These are phyloP conservation scores for Sinohyriopsis cumingii DNA, from an alignment of 2,888 invertebrate genomes.

Conservation along the genomic window DNA sequence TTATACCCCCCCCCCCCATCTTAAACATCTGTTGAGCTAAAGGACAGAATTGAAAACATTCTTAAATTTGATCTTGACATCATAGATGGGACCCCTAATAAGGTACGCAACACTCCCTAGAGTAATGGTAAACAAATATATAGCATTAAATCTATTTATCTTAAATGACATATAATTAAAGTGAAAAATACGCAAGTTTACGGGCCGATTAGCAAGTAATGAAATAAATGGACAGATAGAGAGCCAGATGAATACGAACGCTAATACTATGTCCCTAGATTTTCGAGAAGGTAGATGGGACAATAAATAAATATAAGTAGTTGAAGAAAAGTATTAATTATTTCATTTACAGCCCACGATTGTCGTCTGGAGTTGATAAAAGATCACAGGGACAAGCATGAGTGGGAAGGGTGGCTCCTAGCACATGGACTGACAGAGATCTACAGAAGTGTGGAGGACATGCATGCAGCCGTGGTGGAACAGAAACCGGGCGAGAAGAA, in stretches of 20 bases:
- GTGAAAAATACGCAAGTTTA: no score
- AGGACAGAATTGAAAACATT: no score
- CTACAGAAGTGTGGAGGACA: conserved; percentile 44
- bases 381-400: conserved; percentile 46
- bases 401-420: conserved; percentile 63
- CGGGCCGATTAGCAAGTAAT: no score
- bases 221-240: neutral
- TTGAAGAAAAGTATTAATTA: neutral
- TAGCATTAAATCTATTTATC: no score
- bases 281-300: neutral
- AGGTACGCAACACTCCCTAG: no score
- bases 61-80: no score
- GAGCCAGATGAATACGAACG: neutral
- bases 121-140: no score
- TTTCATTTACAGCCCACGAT: conserved; percentile 59
- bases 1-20: no score
- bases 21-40: no score
- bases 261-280: neutral
- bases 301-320: neutral
- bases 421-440: conserved; percentile 60
- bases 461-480: conserved; percentile 43
- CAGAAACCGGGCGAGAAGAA: conserved; percentile 29
- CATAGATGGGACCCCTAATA: no score
- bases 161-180: no score
- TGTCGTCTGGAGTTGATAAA: conserved; percentile 57